A percentile compares a stretch with the other conserved stretches of the same genome.
These are phyloP conservation scores for Scatophagus argus DNA, from an alignment of 2,113 vertebrate species.

Conservation along the genomic window DNA sequence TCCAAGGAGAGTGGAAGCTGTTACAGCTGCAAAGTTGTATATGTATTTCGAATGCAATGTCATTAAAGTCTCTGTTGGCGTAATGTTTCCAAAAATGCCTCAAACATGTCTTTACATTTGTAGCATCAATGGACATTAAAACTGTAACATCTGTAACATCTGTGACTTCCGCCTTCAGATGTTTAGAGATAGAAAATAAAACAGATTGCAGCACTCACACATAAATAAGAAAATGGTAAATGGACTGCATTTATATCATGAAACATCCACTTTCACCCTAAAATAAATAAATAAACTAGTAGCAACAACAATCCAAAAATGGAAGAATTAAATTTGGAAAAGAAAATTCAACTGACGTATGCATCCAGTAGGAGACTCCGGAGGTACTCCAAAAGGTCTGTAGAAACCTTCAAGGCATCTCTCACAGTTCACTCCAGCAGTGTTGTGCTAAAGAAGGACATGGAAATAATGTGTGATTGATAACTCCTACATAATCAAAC, in stretches of 20 bases:
- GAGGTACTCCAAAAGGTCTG: slow-evolving; percentile 83
- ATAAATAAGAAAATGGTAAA: neutral
- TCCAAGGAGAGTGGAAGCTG: no score
- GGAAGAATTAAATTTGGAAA: neutral
- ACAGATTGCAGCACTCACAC: neutral
- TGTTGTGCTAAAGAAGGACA: slow-evolving; percentile 89
- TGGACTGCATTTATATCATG: no score
- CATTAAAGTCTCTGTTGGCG: no score
- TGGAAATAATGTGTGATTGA: neutral
- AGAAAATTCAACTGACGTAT: slow-evolving; percentile 84
- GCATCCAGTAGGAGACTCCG: slow-evolving; percentile 85
- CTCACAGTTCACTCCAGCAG: slow-evolving; percentile 95
- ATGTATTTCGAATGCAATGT: no score
- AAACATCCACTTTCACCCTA: no score
- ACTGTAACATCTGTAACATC: neutral
- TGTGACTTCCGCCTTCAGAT: neutral
- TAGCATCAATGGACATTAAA: neutral
- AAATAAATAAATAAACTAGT: neutral
- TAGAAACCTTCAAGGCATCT: slow-evolving; percentile 89
- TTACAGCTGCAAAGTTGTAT: no score
- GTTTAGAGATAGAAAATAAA: neutral
- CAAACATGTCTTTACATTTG: neutral
- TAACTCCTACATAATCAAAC: neutral
- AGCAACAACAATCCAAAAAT: neutral
- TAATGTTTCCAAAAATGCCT: neutral